Percentiles rank a stretch among this genome's conserved stretches.
These are phyloP conservation scores for Torymus auratus DNA, from an alignment of 2,888 invertebrate genomes.

Conservation along the genomic window DNA sequence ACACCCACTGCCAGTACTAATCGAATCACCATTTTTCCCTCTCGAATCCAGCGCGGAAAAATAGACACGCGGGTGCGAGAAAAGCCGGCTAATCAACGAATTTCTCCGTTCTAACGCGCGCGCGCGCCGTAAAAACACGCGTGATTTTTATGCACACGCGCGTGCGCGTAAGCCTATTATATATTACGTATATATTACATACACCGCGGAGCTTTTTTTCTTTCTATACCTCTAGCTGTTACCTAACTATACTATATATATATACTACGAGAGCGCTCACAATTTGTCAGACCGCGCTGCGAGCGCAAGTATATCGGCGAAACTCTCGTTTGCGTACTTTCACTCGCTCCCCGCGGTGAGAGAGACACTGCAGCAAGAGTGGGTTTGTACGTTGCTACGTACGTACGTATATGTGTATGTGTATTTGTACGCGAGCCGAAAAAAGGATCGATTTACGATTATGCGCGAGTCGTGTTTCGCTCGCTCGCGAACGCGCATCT, in stretches of 20 bases:
- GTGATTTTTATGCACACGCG: slow-evolving; percentile 4
- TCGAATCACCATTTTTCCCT: no score
- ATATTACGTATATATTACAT: slow-evolving; percentile 48
- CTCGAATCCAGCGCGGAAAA: no score
- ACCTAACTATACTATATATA: slow-evolving; percentile 23
- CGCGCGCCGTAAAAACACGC: background rate
- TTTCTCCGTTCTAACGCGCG: background rate
- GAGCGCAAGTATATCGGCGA: background rate
- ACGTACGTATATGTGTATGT: background rate
- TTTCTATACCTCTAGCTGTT: slow-evolving; percentile 3
- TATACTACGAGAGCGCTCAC: background rate
- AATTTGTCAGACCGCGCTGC: slow-evolving; percentile 30
- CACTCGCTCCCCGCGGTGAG: slow-evolving; percentile 11
- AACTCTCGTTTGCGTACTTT: slow-evolving; percentile 30
- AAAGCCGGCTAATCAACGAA: background rate
- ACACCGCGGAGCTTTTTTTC: slow-evolving; percentile 39
- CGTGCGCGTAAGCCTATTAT: slow-evolving; percentile 27
- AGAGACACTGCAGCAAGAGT: no score
- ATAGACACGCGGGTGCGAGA: background rate
- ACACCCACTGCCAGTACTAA: no score
- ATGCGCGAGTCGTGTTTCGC: slow-evolving; percentile 50
- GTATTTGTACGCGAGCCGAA: background rate
- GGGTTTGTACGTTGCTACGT: background rate
- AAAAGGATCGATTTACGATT: slow-evolving; percentile 54
- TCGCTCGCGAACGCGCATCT: slow-evolving; percentile 18